These are phyloP conservation scores for Ifrita kowaldi DNA, from an alignment of 2,113 vertebrate genomes.

Conservation along the genomic window DNA sequence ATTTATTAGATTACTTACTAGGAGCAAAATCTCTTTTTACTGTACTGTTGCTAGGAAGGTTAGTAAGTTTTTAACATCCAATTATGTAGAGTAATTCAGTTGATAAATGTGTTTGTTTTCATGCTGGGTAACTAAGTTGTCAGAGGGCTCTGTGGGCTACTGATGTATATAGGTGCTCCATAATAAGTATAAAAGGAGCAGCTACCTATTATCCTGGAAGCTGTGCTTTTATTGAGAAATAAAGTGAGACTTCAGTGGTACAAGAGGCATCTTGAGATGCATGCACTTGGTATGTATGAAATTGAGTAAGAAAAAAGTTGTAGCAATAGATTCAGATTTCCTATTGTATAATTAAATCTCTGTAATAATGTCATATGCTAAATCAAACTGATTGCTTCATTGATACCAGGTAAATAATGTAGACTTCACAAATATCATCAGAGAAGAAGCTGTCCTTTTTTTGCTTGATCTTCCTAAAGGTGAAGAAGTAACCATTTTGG, in stretches of 20 bases:
- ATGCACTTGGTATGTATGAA: background rate
- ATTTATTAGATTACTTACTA: background rate
- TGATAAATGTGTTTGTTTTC: background rate
- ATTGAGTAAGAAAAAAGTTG: background rate
- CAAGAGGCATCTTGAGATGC: background rate
- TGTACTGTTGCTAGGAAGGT: background rate
- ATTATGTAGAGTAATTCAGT: background rate
- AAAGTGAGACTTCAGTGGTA: background rate
- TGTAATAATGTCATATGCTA: background rate
- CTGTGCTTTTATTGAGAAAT: background rate
- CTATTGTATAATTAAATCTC: background rate
- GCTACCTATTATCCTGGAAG: background rate
- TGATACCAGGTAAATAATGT: slow-evolving; percentile 91
- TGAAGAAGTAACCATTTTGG: slow-evolving; percentile 95
- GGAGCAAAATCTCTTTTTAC: background rate
- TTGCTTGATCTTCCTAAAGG: slow-evolving; percentile 94
- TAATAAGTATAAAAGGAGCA: background rate
- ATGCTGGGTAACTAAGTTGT: background rate
- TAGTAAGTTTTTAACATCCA: background rate
- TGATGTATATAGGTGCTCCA: background rate
- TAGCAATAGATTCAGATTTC: background rate
- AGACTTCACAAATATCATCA: slow-evolving; percentile 98
- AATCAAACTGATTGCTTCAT: background rate
- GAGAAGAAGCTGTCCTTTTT: slow-evolving; percentile 96
- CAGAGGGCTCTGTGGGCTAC: background rate